phyloP scores from a whole-genome alignment of 2,888 invertebrate genomes.

The Tachina fera region DNA sequence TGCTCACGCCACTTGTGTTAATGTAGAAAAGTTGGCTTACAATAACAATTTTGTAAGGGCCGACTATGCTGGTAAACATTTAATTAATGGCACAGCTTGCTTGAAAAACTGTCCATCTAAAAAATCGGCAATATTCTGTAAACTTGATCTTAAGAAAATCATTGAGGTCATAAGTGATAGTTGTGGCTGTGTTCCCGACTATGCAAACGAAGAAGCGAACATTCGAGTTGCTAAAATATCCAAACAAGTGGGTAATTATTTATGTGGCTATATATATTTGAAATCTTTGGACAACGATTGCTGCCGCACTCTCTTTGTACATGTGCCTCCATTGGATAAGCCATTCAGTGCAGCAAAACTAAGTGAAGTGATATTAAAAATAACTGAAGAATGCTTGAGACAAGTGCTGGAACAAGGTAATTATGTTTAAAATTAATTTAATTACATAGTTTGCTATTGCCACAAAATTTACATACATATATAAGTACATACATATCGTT shows the following conservation, averaged over 20 bases:
- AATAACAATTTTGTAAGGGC: conserved; percentile 80
- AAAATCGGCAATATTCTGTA: conserved; percentile 75
- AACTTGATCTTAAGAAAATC: conserved; percentile 82
- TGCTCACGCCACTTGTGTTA: conserved; percentile 78
- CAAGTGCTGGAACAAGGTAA: conserved; percentile 74
- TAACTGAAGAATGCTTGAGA: conserved; percentile 80
- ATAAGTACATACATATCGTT: no score
- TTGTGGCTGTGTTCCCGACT: conserved; percentile 75
- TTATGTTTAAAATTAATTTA: conserved; percentile 8
- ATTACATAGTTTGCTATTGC: no score
- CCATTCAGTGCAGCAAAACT: conserved; percentile 86
- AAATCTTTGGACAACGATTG: conserved; percentile 87
- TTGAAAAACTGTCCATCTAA: conserved; percentile 73
- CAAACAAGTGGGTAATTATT: conserved; percentile 84
- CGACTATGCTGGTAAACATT: conserved; percentile 78
- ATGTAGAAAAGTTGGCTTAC: conserved; percentile 81
- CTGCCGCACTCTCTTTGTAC: conserved; percentile 87
- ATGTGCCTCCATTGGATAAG: conserved; percentile 88
- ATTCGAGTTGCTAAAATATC: conserved; percentile 74
- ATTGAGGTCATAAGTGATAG: conserved; percentile 78
- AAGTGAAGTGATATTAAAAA: conserved; percentile 83
- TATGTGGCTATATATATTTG: conserved; percentile 91
- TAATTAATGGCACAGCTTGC: conserved; percentile 74
- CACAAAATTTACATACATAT: background rate
- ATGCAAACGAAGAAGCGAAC: background rate